phyloP scores from a whole-genome alignment of 2,797 vertebrate species.

The Schizothorax lantsangensis region DNA sequence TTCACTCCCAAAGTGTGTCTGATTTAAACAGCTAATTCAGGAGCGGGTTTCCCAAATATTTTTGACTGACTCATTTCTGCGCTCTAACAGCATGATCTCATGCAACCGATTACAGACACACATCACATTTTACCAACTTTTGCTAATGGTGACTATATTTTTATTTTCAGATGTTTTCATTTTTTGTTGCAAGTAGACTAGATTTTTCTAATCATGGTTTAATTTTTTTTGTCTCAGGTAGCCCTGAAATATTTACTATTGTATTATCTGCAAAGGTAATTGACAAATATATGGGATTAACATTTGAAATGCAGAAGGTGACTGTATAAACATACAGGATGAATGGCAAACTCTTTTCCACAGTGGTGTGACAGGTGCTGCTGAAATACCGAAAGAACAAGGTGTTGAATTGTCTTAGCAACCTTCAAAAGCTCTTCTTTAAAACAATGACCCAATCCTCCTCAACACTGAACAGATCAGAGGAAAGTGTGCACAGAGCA shows the following conservation, averaged over 20 bases:
- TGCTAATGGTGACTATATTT: background rate
- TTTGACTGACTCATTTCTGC: background rate
- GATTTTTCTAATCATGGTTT: background rate
- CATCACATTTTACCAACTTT: background rate
- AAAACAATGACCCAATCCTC: constrained; percentile 27
- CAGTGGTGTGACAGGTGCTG: constrained; percentile 8
- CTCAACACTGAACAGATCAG: constrained; percentile 52
- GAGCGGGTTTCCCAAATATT: background rate
- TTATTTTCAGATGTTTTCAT: background rate
- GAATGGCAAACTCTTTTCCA: background rate
- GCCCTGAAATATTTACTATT: background rate
- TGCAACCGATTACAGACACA: background rate
- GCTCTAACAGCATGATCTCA: background rate
- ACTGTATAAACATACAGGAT: background rate
- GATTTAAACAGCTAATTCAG: background rate
- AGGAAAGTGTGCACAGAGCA: constrained; percentile 74
- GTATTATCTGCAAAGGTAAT: background rate
- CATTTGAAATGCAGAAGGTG: background rate
- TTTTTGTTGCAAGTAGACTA: background rate
- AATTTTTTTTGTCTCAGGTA: background rate
- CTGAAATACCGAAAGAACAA: constrained; percentile 9
- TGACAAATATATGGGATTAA: background rate
- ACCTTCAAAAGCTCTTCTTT: constrained; percentile 31
- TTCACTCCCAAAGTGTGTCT: background rate
- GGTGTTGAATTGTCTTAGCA: constrained; percentile 12